phyloP scores from a whole-genome alignment of 2,113 vertebrate genomes.

The Siniperca knerii region DNA sequence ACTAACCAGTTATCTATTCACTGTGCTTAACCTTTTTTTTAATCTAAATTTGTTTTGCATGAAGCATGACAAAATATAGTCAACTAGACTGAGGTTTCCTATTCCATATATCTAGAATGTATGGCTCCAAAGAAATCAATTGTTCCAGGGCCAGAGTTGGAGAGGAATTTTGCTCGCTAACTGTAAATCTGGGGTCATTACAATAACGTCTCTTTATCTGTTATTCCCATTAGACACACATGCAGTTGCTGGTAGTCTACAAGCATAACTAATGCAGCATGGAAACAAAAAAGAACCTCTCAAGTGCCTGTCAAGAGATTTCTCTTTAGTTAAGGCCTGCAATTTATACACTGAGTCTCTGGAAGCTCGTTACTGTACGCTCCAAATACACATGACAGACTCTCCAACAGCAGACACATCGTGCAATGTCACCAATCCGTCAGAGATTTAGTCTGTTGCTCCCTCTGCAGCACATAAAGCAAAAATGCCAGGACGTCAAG shows the following conservation, averaged over 20 bases:
- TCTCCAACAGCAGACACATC: constrained; percentile 23
- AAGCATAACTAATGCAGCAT: constrained; percentile 35
- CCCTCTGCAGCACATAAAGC: constrained; percentile 21
- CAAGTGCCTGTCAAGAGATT: constrained; percentile 20
- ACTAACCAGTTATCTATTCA: not conserved
- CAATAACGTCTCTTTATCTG: constrained; percentile 36
- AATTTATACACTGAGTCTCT: constrained; percentile 6
- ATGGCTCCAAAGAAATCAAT: constrained; percentile 51
- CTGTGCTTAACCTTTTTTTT: not conserved
- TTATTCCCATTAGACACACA: constrained; percentile 36
- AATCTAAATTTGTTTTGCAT: constrained; percentile 20
- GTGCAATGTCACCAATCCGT: constrained; percentile 18
- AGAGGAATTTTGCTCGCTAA: constrained; percentile 22
- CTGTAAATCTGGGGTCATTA: constrained; percentile 47
- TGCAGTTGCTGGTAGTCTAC: not conserved
- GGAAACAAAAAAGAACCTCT: constrained; percentile 6
- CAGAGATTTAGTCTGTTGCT: constrained; percentile 27
- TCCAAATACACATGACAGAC: constrained; percentile 22
- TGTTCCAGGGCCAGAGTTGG: not conserved
- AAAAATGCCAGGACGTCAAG: constrained; percentile 47
- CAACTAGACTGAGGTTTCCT: constrained; percentile 23
- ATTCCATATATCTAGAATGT: constrained; percentile 30
- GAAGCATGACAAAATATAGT: constrained; percentile 14
- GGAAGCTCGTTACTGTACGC: constrained; percentile 26
- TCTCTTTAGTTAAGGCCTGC: not conserved